A percentile compares a stretch with the other conserved stretches of the same genome.
Evolutionary conservation across 1,140 invertebrate species (phyloP).

Genomic region (Drosophila burlai): DNA sequence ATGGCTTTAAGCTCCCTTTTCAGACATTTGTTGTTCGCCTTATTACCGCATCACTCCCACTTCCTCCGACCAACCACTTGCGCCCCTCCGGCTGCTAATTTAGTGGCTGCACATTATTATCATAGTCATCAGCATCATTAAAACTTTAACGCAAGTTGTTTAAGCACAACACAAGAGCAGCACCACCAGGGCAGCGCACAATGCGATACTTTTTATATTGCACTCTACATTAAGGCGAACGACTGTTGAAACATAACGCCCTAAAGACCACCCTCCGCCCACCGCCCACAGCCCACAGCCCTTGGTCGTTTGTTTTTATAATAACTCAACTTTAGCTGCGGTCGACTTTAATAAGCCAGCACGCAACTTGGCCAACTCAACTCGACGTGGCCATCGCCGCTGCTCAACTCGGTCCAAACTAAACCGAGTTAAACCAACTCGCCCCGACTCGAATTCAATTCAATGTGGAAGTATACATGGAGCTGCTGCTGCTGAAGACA

Average conservation of each 20-base stretch:
- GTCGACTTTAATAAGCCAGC: slow-evolving; percentile 81
- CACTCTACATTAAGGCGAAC: slow-evolving; percentile 78
- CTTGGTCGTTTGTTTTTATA: slow-evolving; percentile 65
- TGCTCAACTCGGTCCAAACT: slow-evolving; percentile 32
- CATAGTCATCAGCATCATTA: slow-evolving; percentile 82
- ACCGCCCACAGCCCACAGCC: slow-evolving; percentile 5
- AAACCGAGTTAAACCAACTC: slow-evolving; percentile 22
- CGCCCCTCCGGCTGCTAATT: slow-evolving; percentile 62
- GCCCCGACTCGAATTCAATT: slow-evolving; percentile 67
- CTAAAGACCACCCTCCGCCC: not conserved
- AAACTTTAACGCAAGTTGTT: slow-evolving; percentile 79
- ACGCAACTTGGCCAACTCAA: slow-evolving; percentile 78
- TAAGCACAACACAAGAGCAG: slow-evolving; percentile 57
- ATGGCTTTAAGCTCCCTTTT: slow-evolving; percentile 16
- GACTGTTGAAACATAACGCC: slow-evolving; percentile 27
- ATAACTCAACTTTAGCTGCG: slow-evolving; percentile 80
- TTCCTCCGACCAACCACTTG: slow-evolving; percentile 9
- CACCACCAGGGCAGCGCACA: slow-evolving; percentile 42
- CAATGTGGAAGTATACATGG: slow-evolving; percentile 43
- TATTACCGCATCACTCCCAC: slow-evolving; percentile 32
- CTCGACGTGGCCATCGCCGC: slow-evolving; percentile 45
- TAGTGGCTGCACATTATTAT: slow-evolving; percentile 83
- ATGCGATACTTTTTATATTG: slow-evolving; percentile 80
- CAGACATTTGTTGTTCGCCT: slow-evolving; percentile 27
- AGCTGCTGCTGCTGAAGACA: slow-evolving; percentile 38